Base-by-base conservation (phyloP, 1,140 invertebrate genomes). In the Popillia japonica region DNA sequence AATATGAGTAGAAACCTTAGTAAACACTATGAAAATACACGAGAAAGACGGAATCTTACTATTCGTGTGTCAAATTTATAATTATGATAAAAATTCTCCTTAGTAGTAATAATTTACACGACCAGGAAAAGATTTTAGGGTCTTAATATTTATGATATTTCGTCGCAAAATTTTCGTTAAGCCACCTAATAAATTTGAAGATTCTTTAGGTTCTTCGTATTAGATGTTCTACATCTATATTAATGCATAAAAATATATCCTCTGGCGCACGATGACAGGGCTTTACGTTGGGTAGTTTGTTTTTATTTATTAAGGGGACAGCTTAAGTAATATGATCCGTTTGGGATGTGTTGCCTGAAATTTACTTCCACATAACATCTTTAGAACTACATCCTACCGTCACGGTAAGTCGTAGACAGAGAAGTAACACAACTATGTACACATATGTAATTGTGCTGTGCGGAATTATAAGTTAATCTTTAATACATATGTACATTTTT, bases 261-360 rank as follows among this genome's bases (percentile, higher is more conserved):
- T 68, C n/a, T 34, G 61, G 22, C 61, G 11, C 10, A 68, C 61
- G 61, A 68, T 68, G 61, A 68, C 61, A 68, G 61, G 61, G 61
- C 61, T 68, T 68, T 10, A 68, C 61, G 61, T 17, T 68, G 22
- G 61, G 61, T 68, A 68, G 61, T 68, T 68, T 68, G 61, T 68
- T 68, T 68, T 68, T 68, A 68, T 68, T 68, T 68, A 68, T 68
- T 68, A 68, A 10, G 27, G 61, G 61, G 61, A 68, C 61, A 68
- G 61, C 48, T 68, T 27, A 34, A 23, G 61, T 68, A 68, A 68
- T 22, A 68, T 27, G 61, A 68, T 68, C 61, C 61, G 11, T 68
- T 68, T 68, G 61, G 61, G 61, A 68, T 68, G 61, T 68, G 61
- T 11, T 68, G 22, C 8, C 11, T 22, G 22, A 22, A 34, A 22